These are phyloP conservation scores for Marmota monax DNA, from an alignment of 2,113 vertebrate species.

Conservation along the genomic window DNA sequence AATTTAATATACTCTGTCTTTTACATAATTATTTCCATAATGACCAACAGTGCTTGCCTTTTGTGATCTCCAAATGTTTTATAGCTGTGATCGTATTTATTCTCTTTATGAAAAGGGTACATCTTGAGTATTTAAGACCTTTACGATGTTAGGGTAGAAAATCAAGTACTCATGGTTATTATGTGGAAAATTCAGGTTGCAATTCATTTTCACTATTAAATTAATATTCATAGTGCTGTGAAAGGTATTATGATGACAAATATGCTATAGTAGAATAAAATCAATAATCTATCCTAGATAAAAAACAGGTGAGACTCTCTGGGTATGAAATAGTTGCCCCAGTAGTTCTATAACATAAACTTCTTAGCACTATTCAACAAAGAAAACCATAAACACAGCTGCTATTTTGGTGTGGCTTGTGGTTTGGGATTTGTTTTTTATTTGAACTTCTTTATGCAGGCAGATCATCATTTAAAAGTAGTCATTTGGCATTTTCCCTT, in stretches of 20 bases:
- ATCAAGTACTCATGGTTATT: constrained; percentile 48
- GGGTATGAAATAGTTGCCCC: constrained; percentile 27
- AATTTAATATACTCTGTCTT: background rate
- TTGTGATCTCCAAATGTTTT: constrained; percentile 15
- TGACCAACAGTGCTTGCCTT: background rate
- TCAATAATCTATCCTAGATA: background rate
- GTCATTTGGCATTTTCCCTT: constrained; percentile 64
- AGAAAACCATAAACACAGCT: constrained; percentile 74
- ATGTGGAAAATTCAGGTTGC: constrained; percentile 50
- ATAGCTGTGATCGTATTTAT: background rate
- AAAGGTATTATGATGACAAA: constrained; percentile 24
- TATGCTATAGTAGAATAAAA: constrained; percentile 14
- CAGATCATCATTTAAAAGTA: constrained; percentile 66
- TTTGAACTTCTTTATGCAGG: constrained; percentile 64
- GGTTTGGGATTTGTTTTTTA: constrained; percentile 68
- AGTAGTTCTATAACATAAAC: constrained; percentile 15
- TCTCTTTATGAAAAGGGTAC: constrained; percentile 3
- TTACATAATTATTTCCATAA: background rate
- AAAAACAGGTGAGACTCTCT: background rate
- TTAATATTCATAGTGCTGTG: background rate
- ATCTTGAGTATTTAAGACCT: background rate
- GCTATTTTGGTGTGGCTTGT: constrained; percentile 72
- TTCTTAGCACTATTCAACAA: constrained; percentile 45
- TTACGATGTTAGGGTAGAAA: constrained; percentile 37
- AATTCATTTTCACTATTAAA: constrained; percentile 65